Evolutionary conservation across 2,888 invertebrate species (phyloP), one percentile per base, ranked within the genome.

Genomic region (Pandemis heparana): DNA sequence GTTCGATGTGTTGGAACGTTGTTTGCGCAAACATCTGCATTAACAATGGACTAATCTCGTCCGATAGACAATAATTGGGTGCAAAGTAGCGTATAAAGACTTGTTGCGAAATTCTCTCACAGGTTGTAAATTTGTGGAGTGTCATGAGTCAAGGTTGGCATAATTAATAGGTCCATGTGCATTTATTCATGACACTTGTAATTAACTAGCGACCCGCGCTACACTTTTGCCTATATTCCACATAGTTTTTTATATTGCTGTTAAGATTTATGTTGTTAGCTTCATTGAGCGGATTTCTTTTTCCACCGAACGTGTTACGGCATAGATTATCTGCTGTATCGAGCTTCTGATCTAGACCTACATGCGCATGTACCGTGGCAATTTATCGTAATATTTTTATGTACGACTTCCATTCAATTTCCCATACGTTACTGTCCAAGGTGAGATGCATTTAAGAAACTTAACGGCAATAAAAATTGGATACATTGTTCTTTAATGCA

Each of bases 271-370:
- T 39, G 7, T 39, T 38, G 10, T 32, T 39, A 39, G 38, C n/a
- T 65, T 38, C 46, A 65, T 18, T 38, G 46, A 12, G 43, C 46
- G 69, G 69, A 51, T 74, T 74, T 70, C 74, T 74, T 70, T 69
- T 74, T 69, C 65, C 72, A 67, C 32, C 9, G 38, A 8, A 41
- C 67, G 14, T 63, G 43, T 74, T 74, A 74, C 74, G 10, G 53
- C 74, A 70, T 65, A 53, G 60, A 65, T 74, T 48, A 75, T 73
- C 53, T 18, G 72, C 51, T 32, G 39, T 41, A 74, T 63, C 59
- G 64, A 69, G 51, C 65, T 79, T 78, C 66, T 79, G 85, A 84
- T 89, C 89, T 85, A 89, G 87, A 88, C 89, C 91, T 78, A 84
- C 74, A 83, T 90, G 84, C 61, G 69, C 86, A 82, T 67, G 69